phyloP scores from a whole-genome alignment of 2,113 vertebrate species.

The Vicugna pacos region DNA sequence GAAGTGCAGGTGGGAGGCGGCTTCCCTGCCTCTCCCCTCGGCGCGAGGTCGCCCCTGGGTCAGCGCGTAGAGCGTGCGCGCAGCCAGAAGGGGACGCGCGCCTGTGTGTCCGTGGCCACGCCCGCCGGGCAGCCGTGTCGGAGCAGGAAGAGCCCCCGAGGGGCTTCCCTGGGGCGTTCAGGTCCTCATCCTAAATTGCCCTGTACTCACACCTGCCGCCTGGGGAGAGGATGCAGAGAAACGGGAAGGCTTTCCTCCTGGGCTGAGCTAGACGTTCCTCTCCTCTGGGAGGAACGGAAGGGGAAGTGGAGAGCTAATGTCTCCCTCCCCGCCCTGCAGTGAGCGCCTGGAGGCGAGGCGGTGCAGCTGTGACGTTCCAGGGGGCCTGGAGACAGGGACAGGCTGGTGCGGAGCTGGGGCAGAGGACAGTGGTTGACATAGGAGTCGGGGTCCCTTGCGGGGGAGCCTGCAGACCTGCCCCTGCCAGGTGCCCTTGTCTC shows the following conservation, averaged over 20 bases:
- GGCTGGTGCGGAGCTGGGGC: not conserved
- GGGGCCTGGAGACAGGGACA: not conserved
- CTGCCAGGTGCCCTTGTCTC: too few species aligned
- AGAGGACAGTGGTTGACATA: accelerated
- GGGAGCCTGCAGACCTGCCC: not conserved
- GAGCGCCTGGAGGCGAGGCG: not conserved
- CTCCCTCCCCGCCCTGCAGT: not conserved
- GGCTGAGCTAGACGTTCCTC: not conserved
- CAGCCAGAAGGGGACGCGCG: accelerated
- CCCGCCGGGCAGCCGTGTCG: not conserved
- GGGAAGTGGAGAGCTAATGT: not conserved
- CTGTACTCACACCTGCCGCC: not conserved
- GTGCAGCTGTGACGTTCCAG: not conserved
- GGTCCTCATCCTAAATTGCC: not conserved
- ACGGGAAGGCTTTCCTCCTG: not conserved
- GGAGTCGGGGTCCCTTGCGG: not conserved
- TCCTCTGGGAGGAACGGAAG: not conserved
- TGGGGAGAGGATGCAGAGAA: not conserved
- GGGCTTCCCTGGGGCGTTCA: not conserved
- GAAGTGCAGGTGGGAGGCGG: constrained; percentile 91
- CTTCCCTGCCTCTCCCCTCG: too few species aligned
- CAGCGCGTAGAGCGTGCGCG: too few species aligned
- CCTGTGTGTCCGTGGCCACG: not conserved
- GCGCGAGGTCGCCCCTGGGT: too few species aligned
- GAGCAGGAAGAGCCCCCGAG: not conserved